Evolutionary conservation across 2,797 vertebrate genomes (phyloP), one percentile per base, ranked within the genome.

Genomic region (Fistularia commersonii): DNA sequence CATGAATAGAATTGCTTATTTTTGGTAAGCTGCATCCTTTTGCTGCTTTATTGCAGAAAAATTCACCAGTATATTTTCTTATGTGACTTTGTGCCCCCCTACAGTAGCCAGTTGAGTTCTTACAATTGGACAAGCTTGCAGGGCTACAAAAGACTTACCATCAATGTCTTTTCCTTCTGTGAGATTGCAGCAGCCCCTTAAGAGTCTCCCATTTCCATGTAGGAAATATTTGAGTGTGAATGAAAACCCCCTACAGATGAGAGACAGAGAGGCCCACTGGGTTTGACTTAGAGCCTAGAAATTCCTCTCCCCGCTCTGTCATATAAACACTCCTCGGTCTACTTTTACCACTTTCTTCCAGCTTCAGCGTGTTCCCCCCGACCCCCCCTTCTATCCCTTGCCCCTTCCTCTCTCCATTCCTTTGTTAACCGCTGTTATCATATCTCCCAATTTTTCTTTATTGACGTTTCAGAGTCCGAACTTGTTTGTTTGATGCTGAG

Each of bases 261-360:
- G 53, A 54, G 48, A 39, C 15, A 10, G 37, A 47, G 45, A 45
- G 53, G 43, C 40, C 48, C 43, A 50, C 39, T 41, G 45, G 51
- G 34, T 64, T 74, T 85, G 78, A 86, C 74, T 84, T 76, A 77
- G 61, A 51, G 64, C 69, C 58, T 58, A 69, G 69, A 82, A 81
- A 86, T 84, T 80, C 76, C 75, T 74, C 55, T 77, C 58, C 40
- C 64, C 57, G 50, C 67, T 63, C 51, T 46, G 41, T 50, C 15
- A 67, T 62, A 51, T 61, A 48, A 63, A 67, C 54, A 49, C 32
- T 45, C 40, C 48, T 61, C 11, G 4, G 43, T 54, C 31, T n/a
- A 42, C 45, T 45, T 51, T 38, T 40, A 45, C 35, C 47, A 47
- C 58, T 50, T 37, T 57, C n/a, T 40, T 42, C 2, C 31, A 34